Conservation (phyloP, 92 coral and sea anemone genomes). For the Desmophyllum pertusum region DNA sequence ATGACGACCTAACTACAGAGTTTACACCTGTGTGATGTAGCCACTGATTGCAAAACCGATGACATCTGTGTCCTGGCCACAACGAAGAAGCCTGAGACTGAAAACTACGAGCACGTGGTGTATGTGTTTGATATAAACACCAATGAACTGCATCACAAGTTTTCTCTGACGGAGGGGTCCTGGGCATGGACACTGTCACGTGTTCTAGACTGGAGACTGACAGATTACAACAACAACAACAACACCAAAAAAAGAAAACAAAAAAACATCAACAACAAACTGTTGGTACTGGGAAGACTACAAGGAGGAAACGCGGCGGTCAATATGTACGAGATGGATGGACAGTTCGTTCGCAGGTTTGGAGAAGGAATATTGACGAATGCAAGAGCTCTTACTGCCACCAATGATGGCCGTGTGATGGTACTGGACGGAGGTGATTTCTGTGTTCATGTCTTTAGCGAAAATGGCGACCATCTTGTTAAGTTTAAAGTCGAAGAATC, state of each 20-base stretch:
- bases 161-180: background rate
- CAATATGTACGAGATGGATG: slow-evolving; percentile 25
- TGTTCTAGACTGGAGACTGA: no score
- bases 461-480: slow-evolving; percentile 25
- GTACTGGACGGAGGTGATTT: slow-evolving; percentile 3
- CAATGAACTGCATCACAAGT: background rate
- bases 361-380: slow-evolving; percentile 10
- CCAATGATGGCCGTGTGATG: slow-evolving; percentile 22
- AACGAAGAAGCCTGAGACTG: background rate
- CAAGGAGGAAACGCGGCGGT: no score
- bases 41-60: background rate
- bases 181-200: no score
- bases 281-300: no score
- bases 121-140: background rate
- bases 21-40: background rate
- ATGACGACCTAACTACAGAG: background rate
- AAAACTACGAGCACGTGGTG: background rate
- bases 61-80: background rate
- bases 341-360: slow-evolving; percentile 34
- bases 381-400: slow-evolving; percentile 12
- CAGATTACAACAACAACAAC: no score
- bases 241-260: no score
- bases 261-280: no score
- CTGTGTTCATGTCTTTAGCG: slow-evolving; percentile 33
- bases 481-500: slow-evolving; percentile 26